Evolutionary conservation across 2,113 vertebrate species (phyloP).

Genomic region (Boleophthalmus pectinirostris): DNA sequence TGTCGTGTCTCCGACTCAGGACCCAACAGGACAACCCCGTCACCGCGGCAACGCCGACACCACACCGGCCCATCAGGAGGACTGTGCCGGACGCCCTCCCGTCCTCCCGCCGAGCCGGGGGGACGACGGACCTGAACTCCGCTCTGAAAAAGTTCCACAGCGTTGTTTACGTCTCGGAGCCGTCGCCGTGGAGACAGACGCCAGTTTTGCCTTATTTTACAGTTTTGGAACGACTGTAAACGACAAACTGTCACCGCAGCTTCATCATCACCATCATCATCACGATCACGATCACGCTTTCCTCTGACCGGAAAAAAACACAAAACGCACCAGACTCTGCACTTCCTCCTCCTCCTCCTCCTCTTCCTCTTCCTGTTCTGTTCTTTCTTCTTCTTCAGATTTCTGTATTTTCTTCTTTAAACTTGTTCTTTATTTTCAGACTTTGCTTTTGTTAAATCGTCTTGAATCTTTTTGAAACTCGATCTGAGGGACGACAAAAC

Average conservation of each 20-base stretch:
- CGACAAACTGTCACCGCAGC: background rate
- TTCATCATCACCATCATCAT: background rate
- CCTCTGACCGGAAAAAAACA: background rate
- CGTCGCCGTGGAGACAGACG: conserved; percentile 3
- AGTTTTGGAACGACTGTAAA: conserved; percentile 8
- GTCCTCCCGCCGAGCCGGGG: too few relatives aligned
- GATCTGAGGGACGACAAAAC: background rate
- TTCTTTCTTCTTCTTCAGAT: background rate
- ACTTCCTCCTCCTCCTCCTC: background rate
- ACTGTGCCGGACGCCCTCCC: background rate
- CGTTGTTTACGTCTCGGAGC: background rate
- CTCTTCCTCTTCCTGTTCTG: background rate
- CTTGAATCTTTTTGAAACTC: background rate
- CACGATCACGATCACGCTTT: too few relatives aligned
- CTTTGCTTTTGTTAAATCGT: background rate
- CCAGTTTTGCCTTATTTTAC: conserved; percentile 9
- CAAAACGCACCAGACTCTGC: background rate
- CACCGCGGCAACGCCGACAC: background rate
- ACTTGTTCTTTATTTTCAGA: background rate
- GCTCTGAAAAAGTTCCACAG: background rate
- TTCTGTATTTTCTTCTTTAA: background rate
- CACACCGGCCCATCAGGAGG: too few relatives aligned
- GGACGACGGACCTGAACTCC: background rate
- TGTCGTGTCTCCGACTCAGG: conserved; percentile 33
- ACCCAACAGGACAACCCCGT: conserved; percentile 2